Evolutionary conservation across 2,888 invertebrate genomes (phyloP).

Genomic region (Mythimna ferrago): DNA sequence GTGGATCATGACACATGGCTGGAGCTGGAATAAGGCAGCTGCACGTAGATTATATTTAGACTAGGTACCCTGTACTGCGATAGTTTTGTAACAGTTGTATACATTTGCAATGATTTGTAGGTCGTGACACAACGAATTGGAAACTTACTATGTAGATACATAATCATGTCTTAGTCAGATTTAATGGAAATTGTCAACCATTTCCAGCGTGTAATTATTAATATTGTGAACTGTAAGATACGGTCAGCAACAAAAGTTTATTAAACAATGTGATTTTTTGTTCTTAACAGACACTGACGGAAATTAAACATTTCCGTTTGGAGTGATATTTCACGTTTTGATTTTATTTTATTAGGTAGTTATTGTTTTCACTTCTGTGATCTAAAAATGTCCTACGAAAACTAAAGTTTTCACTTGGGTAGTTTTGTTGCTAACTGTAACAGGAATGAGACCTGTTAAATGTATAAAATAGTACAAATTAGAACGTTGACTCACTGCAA

Average conservation of each 20-base stretch:
- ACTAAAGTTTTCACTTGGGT: no score
- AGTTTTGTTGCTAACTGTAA: background rate
- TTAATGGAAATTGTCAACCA: background rate
- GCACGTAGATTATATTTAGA: background rate
- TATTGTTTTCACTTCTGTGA: no score
- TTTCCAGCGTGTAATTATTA: background rate
- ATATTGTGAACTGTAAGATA: background rate
- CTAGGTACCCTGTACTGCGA: background rate
- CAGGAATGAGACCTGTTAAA: background rate
- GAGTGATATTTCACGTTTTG: background rate
- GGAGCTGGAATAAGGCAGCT: background rate
- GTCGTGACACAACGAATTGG: background rate
- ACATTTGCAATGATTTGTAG: background rate
- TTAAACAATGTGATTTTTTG: background rate
- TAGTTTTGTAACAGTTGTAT: background rate
- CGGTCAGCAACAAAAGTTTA: slow-evolving; percentile 1
- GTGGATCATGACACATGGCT: background rate
- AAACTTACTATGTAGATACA: background rate
- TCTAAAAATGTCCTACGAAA: no score
- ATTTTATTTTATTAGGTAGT: no score
- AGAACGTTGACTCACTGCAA: slow-evolving; percentile 24
- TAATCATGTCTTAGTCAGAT: background rate
- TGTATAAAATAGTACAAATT: background rate
- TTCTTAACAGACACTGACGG: no score
- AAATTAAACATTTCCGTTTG: no score